Base-by-base conservation (phyloP, 2,888 invertebrate species). In the Patella caerulea region DNA sequence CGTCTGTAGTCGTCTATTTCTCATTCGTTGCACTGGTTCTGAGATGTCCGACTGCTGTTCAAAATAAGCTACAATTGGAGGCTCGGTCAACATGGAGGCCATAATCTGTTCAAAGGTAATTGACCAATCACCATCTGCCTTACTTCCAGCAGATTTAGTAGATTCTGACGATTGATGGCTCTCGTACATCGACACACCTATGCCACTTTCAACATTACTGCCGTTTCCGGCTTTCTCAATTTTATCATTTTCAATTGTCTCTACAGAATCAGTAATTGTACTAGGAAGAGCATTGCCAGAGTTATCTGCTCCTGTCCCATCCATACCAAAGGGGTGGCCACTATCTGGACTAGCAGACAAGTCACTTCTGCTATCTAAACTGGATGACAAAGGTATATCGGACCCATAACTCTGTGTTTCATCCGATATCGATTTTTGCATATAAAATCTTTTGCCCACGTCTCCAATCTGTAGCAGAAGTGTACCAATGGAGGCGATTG, bases 91-190 rank as follows among this genome's bases (percentile, higher is more conserved):
- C 89, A 96, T 94, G 0, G 96, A 95, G 0, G 97, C 97, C 75
- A 97, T 92, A 92, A 97, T 96, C 91, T 97, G 97, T 90, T 97
- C 96, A 77, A 96, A 94, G 0, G 96, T 95, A 86, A 97, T 95
- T 69, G 95, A 94, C 97, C 97, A 97, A 84, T 89, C 88, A 34
- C 77, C 76, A 75, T 91, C 91, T 1, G 88, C 85, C 70, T 88
- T 88, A 74, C 78, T 81, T 65, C 65, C 65, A 24, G 24, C 24
- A 12, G 65, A 24, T 65, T 65, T n/a, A 3, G 19, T 19, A 24
- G 19, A 19, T 24, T 24, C 24, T 14, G 79, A 78, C 15, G 77
- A 77, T 52, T 73, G 77, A 12, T 81, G 78, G 17, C 77, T 78
- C 65, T 55, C 34, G 59, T 53, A 70, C 77, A 52, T 56, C 59